Evolutionary conservation across 2,888 invertebrate genomes (phyloP), one percentile per base, ranked within the genome.

Genomic region (Pilophorus perplexus): DNA sequence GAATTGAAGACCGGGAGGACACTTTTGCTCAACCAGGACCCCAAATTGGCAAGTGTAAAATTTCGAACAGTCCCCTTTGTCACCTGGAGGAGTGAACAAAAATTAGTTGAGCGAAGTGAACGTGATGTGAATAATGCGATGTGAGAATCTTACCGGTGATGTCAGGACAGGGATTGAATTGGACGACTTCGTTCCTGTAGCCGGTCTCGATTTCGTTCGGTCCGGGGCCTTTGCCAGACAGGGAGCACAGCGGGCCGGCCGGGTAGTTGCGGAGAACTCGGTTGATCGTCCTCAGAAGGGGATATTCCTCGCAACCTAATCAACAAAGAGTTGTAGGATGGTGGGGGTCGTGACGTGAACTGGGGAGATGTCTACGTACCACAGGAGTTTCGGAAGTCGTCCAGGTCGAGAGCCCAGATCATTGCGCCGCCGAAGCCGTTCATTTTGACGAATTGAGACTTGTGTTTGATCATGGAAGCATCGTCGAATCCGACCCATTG

Each of bases 401-500:
- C 93, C 64, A 93, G 78, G 77, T 93, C 93, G 12, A 93, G 78
- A 0, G 93, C 89, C 93, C 93, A 93, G 20, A 91, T 85, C 92
- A 93, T 93, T 42, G 87, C 87, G 33, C 93, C 93, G 14, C 88
- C 93, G 2, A 94, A 80, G 0, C 85, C 86, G 82, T 90, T 86
- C 1, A 85, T 83, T 68, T 86, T 85, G 5, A 92, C 85, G 74
- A 86, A 92, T 73, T 90, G 86, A 2, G 91, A 86, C 77, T 94
- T 94, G 73, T 89, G 86, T 25, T 85, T 82, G 18, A 91, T 85
- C 85, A 92, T 93, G 33, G 84, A 83, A 33, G 87, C 84, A 76
- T 95, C 94, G 74, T 95, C 95, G 74, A 92, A 95, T 5, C 92
- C 90, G 4, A 93, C 93, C 94, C 94, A 95, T 74, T 95, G 94